Evolutionary conservation across 2,797 vertebrate species (phyloP).

Genomic region (Macroramphosus scolopax): DNA sequence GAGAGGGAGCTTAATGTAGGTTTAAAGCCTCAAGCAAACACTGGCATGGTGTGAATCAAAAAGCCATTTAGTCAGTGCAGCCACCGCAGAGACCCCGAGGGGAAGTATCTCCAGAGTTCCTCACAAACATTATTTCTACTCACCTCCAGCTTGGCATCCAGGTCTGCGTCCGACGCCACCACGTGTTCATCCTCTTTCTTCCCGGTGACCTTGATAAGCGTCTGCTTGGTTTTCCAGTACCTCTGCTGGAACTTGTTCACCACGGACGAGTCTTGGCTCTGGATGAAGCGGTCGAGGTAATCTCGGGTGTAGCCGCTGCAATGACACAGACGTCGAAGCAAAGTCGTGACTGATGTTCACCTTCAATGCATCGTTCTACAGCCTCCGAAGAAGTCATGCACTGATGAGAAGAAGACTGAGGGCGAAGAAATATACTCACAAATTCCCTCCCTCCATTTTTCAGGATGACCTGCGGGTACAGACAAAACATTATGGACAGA

Average conservation of each 20-base stretch:
- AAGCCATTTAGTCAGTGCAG: slow-evolving; percentile 34
- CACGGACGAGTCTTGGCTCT: slow-evolving; percentile 90
- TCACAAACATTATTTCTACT: slow-evolving; percentile 13
- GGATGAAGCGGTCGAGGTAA: slow-evolving; percentile 85
- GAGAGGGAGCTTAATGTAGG: slow-evolving; percentile 22
- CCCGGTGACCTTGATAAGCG: slow-evolving; percentile 92
- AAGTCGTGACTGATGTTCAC: not conserved
- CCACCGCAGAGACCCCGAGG: slow-evolving; percentile 7
- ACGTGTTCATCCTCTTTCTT: slow-evolving; percentile 96
- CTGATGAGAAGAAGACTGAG: not conserved
- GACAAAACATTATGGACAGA: not conserved
- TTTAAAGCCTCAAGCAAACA: slow-evolving; percentile 24
- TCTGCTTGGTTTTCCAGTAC: slow-evolving; percentile 98
- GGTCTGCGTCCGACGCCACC: slow-evolving; percentile 93
- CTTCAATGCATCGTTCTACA: not conserved
- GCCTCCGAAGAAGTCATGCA: not conserved
- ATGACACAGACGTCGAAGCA: slow-evolving; percentile 9
- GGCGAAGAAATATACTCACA: slow-evolving; percentile 60
- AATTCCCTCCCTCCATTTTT: slow-evolving; percentile 73
- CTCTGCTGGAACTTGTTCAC: slow-evolving; percentile 97
- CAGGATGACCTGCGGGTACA: slow-evolving; percentile 32
- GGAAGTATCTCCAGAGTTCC: slow-evolving; percentile 1
- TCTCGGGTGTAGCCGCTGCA: slow-evolving; percentile 84
- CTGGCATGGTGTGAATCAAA: slow-evolving; percentile 44
- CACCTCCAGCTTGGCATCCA: slow-evolving; percentile 95